Percentiles rank a stretch among this genome's conserved stretches.
Evolutionary conservation across 2,797 vertebrate species (phyloP).

Genomic region (Xyrichtys novacula): DNA sequence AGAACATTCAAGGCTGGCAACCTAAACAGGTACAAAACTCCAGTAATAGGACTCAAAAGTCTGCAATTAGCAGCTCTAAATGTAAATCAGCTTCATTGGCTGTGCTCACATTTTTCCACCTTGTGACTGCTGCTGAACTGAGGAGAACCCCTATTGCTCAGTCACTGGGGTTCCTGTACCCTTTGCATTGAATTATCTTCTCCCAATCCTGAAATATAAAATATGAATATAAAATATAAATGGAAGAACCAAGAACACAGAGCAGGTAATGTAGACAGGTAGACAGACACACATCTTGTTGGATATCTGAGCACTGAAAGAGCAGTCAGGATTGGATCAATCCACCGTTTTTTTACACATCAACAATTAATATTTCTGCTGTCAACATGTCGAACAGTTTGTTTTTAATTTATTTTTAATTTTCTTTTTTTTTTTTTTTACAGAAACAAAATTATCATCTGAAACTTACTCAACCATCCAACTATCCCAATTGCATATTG

Average conservation of each 20-base stretch:
- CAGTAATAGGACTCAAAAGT: conserved; percentile 73
- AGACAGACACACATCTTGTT: conserved; percentile 47
- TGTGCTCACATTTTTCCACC: conserved; percentile 47
- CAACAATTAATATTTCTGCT: conserved; percentile 42
- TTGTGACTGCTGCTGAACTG: conserved; percentile 52
- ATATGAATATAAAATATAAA: too few species aligned
- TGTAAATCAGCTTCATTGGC: conserved; percentile 76
- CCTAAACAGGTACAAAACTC: conserved; percentile 78
- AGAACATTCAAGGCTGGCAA: conserved; percentile 63
- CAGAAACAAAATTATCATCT: too few species aligned
- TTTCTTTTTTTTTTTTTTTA: too few species aligned
- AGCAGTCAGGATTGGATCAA: conserved; percentile 61
- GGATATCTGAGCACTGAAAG: conserved; percentile 64
- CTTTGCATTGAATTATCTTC: conserved; percentile 72
- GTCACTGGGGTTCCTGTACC: conserved; percentile 47
- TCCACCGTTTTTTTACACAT: conserved; percentile 52
- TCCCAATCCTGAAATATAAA: conserved; percentile 67
- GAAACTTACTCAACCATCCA: too few species aligned
- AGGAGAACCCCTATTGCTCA: conserved; percentile 50
- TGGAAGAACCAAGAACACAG: conserved; percentile 51
- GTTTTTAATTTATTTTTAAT: too few species aligned
- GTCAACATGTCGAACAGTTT: conserved; percentile 19
- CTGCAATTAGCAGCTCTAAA: conserved; percentile 81
- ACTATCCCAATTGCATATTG: too few species aligned
- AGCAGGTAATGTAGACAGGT: conserved; percentile 45